Evolutionary conservation across 2,797 vertebrate species (phyloP).

Genomic region (Peromyscus eremicus): DNA sequence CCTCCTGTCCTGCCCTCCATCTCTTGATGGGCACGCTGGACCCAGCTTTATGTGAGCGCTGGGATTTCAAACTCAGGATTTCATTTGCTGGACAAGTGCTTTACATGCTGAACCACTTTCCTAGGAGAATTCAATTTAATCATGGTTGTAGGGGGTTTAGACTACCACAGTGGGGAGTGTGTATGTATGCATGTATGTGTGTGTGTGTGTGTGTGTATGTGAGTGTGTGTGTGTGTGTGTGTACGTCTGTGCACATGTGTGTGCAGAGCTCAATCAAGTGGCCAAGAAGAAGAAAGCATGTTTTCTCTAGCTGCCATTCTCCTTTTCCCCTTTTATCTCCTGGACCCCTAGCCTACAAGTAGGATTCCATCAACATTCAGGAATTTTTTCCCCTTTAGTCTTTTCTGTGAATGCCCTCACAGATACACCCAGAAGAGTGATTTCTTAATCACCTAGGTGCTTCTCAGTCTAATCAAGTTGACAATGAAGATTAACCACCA

Average conservation of each 20-base stretch:
- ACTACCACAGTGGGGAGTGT: background rate
- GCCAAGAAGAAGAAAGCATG: background rate
- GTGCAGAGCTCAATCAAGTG: background rate
- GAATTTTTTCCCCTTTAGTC: background rate
- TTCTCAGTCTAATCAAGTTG: background rate
- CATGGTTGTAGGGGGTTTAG: background rate
- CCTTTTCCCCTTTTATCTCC: background rate
- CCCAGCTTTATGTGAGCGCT: background rate
- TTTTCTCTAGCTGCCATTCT: background rate
- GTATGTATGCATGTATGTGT: background rate
- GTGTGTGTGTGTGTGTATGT: background rate
- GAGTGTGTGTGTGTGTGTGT: background rate
- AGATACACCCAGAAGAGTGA: background rate
- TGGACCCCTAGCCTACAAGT: too few relatives aligned
- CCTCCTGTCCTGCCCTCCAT: background rate
- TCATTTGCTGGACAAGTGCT: background rate
- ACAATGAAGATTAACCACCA: background rate
- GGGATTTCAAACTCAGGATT: background rate
- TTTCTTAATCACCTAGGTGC: background rate
- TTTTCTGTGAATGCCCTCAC: background rate
- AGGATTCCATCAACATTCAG: background rate
- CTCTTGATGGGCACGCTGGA: background rate
- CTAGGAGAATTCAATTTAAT: background rate
- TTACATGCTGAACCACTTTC: background rate
- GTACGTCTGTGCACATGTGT: fast-evolving